Evolutionary conservation across 2,113 vertebrate genomes (phyloP).

Genomic region (Pampusana beccarii): DNA sequence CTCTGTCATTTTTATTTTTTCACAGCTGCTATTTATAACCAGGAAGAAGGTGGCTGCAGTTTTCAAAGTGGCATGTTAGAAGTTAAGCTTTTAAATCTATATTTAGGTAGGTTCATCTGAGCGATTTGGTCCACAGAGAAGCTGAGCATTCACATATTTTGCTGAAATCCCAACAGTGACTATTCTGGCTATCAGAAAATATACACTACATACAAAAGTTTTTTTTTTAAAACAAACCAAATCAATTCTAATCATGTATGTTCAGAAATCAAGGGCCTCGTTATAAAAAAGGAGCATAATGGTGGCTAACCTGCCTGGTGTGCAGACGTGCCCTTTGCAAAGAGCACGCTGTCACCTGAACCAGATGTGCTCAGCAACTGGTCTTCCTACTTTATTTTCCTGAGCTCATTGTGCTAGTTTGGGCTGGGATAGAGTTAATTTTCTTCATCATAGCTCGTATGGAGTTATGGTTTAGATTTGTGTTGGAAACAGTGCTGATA

Average conservation of each 20-base stretch:
- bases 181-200: background rate
- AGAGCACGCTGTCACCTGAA: background rate
- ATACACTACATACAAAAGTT: background rate
- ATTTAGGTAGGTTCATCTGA: background rate
- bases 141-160: background rate
- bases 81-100: constrained; percentile 19
- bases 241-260: background rate
- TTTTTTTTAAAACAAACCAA: background rate
- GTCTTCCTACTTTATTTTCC: background rate
- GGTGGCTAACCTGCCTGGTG: background rate
- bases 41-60: background rate
- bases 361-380: background rate
- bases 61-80: background rate
- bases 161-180: background rate
- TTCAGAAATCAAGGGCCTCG: background rate
- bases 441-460: too few species aligned
- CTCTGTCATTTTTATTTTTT: background rate
- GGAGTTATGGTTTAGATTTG: too few species aligned
- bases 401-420: background rate
- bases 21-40: background rate
- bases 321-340: background rate
- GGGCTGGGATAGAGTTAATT: too few species aligned
- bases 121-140: background rate
- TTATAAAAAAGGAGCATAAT: background rate
- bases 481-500: too few species aligned